Base-by-base conservation (phyloP, 2,888 invertebrate species). In the Enchytraeus crypticus region DNA sequence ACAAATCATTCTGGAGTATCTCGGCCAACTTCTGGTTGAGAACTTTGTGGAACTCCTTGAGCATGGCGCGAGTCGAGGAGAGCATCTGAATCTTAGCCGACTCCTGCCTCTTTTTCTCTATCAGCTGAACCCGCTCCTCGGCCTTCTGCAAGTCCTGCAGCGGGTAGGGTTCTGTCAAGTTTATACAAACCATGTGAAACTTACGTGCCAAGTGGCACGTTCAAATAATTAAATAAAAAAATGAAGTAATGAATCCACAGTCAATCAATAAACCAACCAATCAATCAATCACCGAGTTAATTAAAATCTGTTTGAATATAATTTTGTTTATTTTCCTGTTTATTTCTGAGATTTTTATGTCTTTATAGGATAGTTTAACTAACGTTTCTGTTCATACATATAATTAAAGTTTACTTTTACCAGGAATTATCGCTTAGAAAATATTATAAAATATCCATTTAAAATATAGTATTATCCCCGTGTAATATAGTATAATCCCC, bases 61-160 rank as follows among this genome's bases (percentile, higher is more conserved):
- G 58, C 61, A 62, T 62, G 8, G 58, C 58, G n/a, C 54, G 51
- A 26, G 61, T 62, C 23, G 46, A 32, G 18, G 61, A 58, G 27
- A 62, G 29, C 53, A 62, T 58, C 46, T 21, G 45, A 5, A 38
- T 11, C 46, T 43, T 57, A 18, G 29, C n/a, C 23, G 26, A 29
- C 21, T 5, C 45, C 21, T 21, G 27, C 18, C 57, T 43, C 46
- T 57, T 57, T 21, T 46, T 57, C 23, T 57, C 57, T 11, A 27
- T n/a, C 23, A 29, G 30, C 21, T 49, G 26, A 18, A 62, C 53
- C 26, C 29, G 51, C 30, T 43, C 21, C 30, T 62, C 61, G 32
- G 57, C 21, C 43, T 26, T n/a, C 27, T 45, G 46, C 27, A 62
- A 43, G 26, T 38, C 49, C 26, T 53, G 43, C n/a, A 43, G 21